Evolutionary conservation across 2,888 invertebrate species (phyloP), one percentile per base, ranked within the genome.

Genomic region (Trichopoda pennipes): DNA sequence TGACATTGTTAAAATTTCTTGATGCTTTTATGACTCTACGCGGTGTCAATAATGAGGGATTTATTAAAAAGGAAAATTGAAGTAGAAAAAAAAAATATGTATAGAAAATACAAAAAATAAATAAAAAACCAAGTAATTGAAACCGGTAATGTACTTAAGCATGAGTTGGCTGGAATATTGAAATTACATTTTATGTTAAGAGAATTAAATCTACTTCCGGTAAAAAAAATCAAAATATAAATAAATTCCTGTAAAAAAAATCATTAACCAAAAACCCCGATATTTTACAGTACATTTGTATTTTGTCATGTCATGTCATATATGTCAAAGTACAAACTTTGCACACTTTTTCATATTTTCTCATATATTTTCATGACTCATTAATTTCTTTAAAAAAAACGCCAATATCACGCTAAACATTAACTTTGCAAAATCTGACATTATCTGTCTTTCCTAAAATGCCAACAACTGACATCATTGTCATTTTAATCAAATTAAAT

Each of bases 1-100:
- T 82, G 75, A 60, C 72, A 79, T 79, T 82, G 79, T 76, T 79
- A 51, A 76, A 81, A 70, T 49, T 60, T 66, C 53, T 75, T 61
- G 42, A 79, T 58, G 17, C 68, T 66, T 60, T 81, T 73, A 58
- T 64, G 19, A 21, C 61, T 77, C 16, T 75, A 35, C 75, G 63
- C 68, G 63, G 70, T 79, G 79, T 75, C 82, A 79, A 72, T 82
- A 79, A 82, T 79, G 53, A 44, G 66, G 56, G 55, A 63, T 75
- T 78, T 56, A 60, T 82, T 60, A 35, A 60, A 19, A 28, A 69
- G 56, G n/a, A 7, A 64, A 58, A 60, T 42, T 42, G 3, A 16
- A 28, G 21, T 28, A 32, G n/a, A 49, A 44, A 38, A 47, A 38
- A 14, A 23, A 51, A 35, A 55, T 64, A n/a, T n/a, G n/a, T n/a